These are phyloP conservation scores for Dunckerocampus dactyliophorus DNA, from an alignment of 2,113 vertebrate species.

Conservation along the genomic window DNA sequence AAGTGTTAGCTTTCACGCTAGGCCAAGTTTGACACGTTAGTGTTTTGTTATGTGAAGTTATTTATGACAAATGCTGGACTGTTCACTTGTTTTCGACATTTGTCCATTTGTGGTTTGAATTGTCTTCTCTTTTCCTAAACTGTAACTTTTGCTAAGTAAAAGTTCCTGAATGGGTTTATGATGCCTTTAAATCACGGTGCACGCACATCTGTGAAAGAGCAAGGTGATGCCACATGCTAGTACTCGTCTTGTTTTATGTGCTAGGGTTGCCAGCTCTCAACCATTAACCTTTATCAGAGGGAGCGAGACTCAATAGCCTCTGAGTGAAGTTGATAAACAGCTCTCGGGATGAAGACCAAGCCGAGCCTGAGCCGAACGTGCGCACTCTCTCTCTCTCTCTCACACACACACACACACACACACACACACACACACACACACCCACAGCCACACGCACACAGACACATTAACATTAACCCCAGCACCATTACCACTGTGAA, in stretches of 20 bases:
- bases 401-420: constrained; percentile 20
- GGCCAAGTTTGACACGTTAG: no score
- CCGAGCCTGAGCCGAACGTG: constrained; percentile 11
- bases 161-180: no score
- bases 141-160: no score
- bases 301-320: not conserved
- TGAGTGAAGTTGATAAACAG: constrained; percentile 28
- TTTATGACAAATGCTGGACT: no score
- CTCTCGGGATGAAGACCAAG: constrained; percentile 49
- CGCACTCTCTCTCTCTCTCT: constrained; percentile 5
- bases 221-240: constrained; percentile 5
- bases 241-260: constrained; percentile 11
- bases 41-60: no score
- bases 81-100: no score
- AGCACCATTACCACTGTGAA: constrained; percentile 47
- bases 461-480: constrained; percentile 49
- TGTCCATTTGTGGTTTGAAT: no score
- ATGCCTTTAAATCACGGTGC: no score
- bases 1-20: no score
- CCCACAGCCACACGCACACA: no score
- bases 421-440: constrained; percentile 16
- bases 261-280: constrained; percentile 4
- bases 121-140: no score
- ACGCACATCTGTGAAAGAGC: no score
- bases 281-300: constrained; percentile 23